phyloP scores from a whole-genome alignment of 2,797 vertebrate species.

The Enteromius argenteus region DNA sequence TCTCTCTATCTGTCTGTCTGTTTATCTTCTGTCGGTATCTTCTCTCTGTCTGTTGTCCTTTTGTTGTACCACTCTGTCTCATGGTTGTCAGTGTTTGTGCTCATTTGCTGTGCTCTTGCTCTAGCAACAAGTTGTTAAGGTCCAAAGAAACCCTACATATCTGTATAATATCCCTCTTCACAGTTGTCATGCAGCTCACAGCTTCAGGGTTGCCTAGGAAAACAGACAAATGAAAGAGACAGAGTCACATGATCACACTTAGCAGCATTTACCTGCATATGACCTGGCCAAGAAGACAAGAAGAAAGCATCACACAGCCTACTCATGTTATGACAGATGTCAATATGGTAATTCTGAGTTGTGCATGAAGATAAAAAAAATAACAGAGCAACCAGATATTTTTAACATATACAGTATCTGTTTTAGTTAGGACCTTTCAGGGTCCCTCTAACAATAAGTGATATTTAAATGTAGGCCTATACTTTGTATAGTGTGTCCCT shows the following conservation, averaged over 20 bases:
- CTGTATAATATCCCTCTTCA: conserved; percentile 27
- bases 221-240: not conserved
- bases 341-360: conserved; percentile 6
- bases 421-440: not conserved
- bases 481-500: not conserved
- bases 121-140: not conserved
- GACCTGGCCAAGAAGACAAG: conserved; percentile 9
- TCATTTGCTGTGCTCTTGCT: not conserved
- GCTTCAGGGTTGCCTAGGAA: conserved; percentile 16
- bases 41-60: no score
- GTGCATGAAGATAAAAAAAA: not conserved
- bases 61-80: not conserved
- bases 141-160: conserved; percentile 14
- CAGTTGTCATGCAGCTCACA: conserved; percentile 17
- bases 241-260: conserved; percentile 19
- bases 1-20: no score
- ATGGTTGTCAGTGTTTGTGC: not conserved
- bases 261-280: conserved; percentile 12
- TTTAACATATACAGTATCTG: not conserved
- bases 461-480: not conserved
- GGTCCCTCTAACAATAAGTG: not conserved
- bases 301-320: conserved; percentile 27
- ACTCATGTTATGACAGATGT: conserved; percentile 42
- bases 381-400: not conserved
- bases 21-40: no score